phyloP scores from a whole-genome alignment of 2,888 invertebrate genomes.

The Coelinius sp. region DNA sequence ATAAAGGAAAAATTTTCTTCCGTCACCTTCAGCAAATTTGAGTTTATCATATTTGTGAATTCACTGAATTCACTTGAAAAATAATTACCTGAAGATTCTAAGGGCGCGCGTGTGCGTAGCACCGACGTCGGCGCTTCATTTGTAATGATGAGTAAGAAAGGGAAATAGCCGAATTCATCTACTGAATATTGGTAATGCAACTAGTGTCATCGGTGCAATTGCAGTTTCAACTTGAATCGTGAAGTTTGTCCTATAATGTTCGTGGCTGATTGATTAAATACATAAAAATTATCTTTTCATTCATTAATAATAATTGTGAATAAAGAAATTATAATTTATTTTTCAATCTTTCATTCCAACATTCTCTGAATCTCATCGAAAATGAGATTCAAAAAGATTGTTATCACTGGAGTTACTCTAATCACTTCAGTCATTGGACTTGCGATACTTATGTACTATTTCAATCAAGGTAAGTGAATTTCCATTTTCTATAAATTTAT shows the following conservation, averaged over 20 bases:
- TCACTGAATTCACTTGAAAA: too few relatives aligned
- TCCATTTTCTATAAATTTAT: neutral
- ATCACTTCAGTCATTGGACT: conserved; percentile 56
- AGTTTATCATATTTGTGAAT: too few relatives aligned
- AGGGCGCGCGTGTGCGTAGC: conserved; percentile 52
- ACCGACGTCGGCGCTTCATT: neutral
- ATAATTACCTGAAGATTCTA: conserved; percentile 14
- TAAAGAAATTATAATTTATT: neutral
- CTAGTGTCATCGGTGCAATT: conserved; percentile 40
- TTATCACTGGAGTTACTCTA: conserved; percentile 56
- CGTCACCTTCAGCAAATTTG: conserved; percentile 55
- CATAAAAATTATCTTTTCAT: neutral
- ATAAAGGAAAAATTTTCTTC: conserved; percentile 65
- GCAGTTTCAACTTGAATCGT: conserved; percentile 17
- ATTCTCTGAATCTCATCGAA: conserved; percentile 6
- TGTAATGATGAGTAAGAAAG: conserved; percentile 7
- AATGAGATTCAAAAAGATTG: conserved; percentile 63
- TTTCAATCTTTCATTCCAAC: neutral
- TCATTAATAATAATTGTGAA: neutral
- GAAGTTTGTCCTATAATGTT: neutral
- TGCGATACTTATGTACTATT: conserved; percentile 65
- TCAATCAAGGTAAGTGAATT: conserved; percentile 62
- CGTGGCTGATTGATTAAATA: neutral
- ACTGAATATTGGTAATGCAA: conserved; percentile 40
- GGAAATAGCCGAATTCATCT: conserved; percentile 3